Evolutionary conservation across 2,797 vertebrate species (phyloP).

Genomic region (Urocyon cinereoargenteus): DNA sequence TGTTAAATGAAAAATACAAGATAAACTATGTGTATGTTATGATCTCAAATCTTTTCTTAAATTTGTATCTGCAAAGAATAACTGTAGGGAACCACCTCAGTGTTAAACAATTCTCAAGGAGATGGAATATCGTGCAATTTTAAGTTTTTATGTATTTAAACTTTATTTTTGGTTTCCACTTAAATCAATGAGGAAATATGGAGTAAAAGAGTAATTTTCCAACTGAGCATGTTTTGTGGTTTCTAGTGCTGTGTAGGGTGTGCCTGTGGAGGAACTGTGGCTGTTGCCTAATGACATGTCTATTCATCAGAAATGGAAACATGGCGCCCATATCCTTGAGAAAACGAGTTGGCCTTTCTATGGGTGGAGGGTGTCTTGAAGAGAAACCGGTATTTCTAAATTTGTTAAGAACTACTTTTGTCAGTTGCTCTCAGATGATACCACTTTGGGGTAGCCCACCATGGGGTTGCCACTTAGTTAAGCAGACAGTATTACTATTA

Average conservation of each 20-base stretch:
- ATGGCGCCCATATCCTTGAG: rapidly evolving
- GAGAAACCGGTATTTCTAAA: neutral
- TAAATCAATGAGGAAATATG: neutral
- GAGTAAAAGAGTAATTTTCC: neutral
- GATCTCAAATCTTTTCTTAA: neutral
- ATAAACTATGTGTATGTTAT: neutral
- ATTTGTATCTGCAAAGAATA: neutral
- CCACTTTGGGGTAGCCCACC: neutral
- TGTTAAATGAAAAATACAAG: neutral
- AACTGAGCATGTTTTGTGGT: neutral
- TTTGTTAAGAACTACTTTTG: neutral
- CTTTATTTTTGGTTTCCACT: neutral
- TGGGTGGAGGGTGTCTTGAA: neutral
- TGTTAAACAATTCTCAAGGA: neutral
- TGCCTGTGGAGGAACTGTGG: neutral
- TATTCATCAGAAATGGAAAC: neutral
- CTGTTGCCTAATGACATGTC: neutral
- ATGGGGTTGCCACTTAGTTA: neutral
- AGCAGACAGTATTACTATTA: neutral
- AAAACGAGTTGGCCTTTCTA: neutral
- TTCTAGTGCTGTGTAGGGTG: neutral
- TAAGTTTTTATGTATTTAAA: neutral
- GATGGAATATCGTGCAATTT: neutral
- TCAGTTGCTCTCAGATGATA: neutral
- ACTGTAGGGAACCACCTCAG: neutral